phyloP scores from a whole-genome alignment of 1,140 invertebrate genomes.

The Panulirus ornatus region DNA sequence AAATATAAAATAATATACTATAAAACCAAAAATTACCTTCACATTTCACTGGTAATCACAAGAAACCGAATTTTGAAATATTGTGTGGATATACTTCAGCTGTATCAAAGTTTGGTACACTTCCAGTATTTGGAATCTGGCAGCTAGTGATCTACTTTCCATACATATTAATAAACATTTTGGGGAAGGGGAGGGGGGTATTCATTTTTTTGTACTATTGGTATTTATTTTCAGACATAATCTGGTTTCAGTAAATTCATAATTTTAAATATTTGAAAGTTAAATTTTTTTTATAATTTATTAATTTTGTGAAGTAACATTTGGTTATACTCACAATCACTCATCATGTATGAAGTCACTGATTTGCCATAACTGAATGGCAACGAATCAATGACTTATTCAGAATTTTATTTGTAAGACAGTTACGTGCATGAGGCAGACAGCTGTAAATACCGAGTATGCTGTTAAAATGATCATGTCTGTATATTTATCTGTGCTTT shows the following conservation, averaged over 20 bases:
- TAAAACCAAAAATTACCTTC: background rate
- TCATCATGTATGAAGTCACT: background rate
- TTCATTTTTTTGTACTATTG: background rate
- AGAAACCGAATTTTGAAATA: background rate
- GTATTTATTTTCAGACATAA: background rate
- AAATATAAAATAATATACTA: no score
- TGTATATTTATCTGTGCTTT: constrained; percentile 68
- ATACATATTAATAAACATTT: background rate
- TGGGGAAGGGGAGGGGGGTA: no score
- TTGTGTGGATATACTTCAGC: background rate
- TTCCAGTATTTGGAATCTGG: background rate
- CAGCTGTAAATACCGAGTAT: constrained; percentile 53
- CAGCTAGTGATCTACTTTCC: constrained; percentile 16
- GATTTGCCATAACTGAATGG: constrained; percentile 2
- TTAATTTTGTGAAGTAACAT: background rate
- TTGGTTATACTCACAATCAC: constrained; percentile 19
- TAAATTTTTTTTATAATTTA: background rate
- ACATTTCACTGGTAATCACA: no score
- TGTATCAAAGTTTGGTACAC: background rate
- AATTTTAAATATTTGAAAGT: background rate
- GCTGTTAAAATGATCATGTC: constrained; percentile 42
- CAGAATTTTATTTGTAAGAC: constrained; percentile 10
- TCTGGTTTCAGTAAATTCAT: background rate
- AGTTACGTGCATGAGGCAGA: background rate
- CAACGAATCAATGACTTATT: constrained; percentile 24